phyloP scores from a whole-genome alignment of 1,140 invertebrate genomes.

The Lepidotrigona ventralis region DNA sequence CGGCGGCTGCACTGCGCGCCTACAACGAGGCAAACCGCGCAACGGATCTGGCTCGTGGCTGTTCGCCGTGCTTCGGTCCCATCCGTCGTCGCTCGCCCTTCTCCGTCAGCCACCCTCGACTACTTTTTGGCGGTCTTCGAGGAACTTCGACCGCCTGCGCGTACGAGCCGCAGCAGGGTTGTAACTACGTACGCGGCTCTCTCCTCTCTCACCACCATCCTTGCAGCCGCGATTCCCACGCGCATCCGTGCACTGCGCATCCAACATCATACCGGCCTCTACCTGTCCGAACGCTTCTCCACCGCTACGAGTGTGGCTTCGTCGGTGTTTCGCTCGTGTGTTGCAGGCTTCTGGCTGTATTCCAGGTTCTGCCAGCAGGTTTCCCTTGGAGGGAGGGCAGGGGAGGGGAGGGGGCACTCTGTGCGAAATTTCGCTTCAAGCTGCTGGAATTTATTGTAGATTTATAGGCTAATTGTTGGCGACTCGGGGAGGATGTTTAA shows the following conservation, averaged over 20 bases:
- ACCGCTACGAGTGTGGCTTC: background rate
- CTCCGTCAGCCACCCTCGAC: conserved; percentile 36
- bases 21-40: conserved; percentile 53
- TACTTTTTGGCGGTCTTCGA: conserved; percentile 42
- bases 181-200: background rate
- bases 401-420: background rate
- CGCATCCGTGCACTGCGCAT: conserved; percentile 9
- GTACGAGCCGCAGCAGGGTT: conserved; percentile 28
- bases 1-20: conserved; percentile 63
- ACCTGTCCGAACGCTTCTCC: background rate
- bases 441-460: background rate
- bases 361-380: background rate
- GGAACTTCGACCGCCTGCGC: conserved; percentile 12
- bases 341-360: background rate
- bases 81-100: conserved; percentile 33
- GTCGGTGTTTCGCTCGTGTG: background rate
- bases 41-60: conserved; percentile 36
- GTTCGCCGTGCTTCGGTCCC: conserved; percentile 31
- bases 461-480: no score
- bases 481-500: background rate
- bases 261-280: background rate
- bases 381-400: background rate
- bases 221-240: background rate
- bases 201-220: background rate
- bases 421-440: background rate